Percentiles rank a stretch among this genome's conserved stretches.
Evolutionary conservation across 1,140 invertebrate genomes (phyloP).

Genomic region (Campoletis sonorensis): DNA sequence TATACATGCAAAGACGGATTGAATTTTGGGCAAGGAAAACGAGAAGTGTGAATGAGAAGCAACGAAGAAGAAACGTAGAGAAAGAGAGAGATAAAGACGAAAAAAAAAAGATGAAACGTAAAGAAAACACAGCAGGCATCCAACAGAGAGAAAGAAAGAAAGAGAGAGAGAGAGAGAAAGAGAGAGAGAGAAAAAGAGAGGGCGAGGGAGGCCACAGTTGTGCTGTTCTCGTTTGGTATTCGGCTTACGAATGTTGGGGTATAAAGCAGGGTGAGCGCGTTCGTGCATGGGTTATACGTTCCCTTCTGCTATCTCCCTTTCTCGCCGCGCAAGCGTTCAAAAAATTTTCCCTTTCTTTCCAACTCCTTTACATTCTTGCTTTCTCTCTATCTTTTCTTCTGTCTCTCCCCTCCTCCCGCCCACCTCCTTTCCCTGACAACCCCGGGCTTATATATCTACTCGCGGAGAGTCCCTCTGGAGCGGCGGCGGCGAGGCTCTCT

Average conservation of each 20-base stretch:
- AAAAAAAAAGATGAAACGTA: slow-evolving; percentile 25
- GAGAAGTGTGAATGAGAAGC: slow-evolving; percentile 38
- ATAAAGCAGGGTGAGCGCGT: slow-evolving; percentile 43
- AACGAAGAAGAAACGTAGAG: slow-evolving; percentile 14
- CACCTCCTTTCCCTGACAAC: no score
- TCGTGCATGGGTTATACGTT: slow-evolving; percentile 49
- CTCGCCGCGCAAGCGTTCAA: slow-evolving; percentile 31
- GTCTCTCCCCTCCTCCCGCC: neutral
- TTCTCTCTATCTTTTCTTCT: neutral
- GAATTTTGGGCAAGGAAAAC: slow-evolving; percentile 22
- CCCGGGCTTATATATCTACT: neutral
- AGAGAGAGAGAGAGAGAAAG: slow-evolving; percentile 52
- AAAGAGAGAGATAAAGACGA: slow-evolving; percentile 28
- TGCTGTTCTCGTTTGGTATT: slow-evolving; percentile 54
- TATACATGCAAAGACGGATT: slow-evolving; percentile 8
- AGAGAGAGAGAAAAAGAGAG: neutral
- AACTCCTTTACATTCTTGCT: slow-evolving; percentile 7
- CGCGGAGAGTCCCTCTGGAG: slow-evolving; percentile 5
- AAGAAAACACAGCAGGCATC: slow-evolving; percentile 40
- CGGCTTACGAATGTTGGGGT: slow-evolving; percentile 54
- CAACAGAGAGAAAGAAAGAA: slow-evolving; percentile 29
- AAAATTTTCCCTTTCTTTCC: slow-evolving; percentile 38
- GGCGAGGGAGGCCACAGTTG: slow-evolving; percentile 1
- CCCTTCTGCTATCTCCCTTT: slow-evolving; percentile 24
- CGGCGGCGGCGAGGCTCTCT: neutral